Base-by-base conservation (phyloP, 1,140 invertebrate species). In the Pseudomyrmex pallidus region DNA sequence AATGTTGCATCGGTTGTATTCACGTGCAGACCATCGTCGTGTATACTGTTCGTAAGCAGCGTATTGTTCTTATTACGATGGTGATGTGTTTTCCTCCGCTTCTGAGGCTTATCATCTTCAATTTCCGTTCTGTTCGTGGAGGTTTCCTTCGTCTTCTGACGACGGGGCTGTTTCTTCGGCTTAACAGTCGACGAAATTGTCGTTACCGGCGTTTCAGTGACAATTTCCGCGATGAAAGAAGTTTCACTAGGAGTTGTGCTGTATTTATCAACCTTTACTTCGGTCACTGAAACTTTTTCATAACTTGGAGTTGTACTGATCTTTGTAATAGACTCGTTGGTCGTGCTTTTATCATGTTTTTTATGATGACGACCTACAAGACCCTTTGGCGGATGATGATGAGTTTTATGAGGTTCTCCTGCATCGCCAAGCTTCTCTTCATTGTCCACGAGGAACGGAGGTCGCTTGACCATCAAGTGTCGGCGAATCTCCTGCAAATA, bases 401-500 rank as follows among this genome's bases (percentile, higher is more conserved):
- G 95, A 95, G 76, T 93, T 95, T 87, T 96, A 94, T 77, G 85
- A 35, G 76, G 12, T 15, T 83, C 86, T 8, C 70, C 74, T 1
- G 61, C 25, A 5, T 72, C 87, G 17, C 61, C 56, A 12, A 48
- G 25, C 5, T 52, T 74, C 3, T 86, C 83, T 10, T 87, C 78
- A 9, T 70, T 50, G 9, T 91, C 90, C 7, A 77, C 17, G 10
- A 87, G 54, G 1, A 87, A 78, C 4, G 90, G 90, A 1, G 93
- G 93, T 25, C 92, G 90, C 73, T 94, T 94, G 1, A 85, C 91
- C 90, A 94, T 93, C 50, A 94, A 72, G 67, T 94, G 93, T n/a
- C 93, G 91, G 25, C 93, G 92, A 62, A 94, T 94, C 72, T 94
- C 93, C 92, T 93, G 67, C 7, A 85, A 84, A 62, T 46, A 74